Percentiles rank a stretch among this genome's conserved stretches.
phyloP scores from a whole-genome alignment of 2,113 vertebrate species.

The Orcinus orca region DNA sequence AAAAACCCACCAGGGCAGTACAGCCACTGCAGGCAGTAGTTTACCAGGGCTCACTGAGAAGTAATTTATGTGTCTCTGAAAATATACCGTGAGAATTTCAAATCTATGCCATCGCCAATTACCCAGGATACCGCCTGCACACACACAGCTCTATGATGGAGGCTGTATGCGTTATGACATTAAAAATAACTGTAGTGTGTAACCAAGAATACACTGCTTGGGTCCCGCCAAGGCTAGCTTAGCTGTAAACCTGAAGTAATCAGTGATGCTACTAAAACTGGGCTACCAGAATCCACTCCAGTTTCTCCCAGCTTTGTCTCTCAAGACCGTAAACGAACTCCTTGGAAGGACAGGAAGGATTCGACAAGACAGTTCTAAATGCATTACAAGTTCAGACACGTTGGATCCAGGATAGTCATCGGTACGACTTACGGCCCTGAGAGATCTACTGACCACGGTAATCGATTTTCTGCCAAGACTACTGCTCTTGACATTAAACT shows the following conservation, averaged over 20 bases:
- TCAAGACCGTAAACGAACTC: background rate
- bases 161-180: fast-evolving
- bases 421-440: constrained; percentile 41
- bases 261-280: background rate
- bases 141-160: background rate
- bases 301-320: background rate
- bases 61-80: background rate
- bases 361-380: background rate
- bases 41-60: background rate
- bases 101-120: fast-evolving
- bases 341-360: background rate
- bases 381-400: background rate
- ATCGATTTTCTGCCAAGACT: constrained; percentile 75
- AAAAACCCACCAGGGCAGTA: background rate
- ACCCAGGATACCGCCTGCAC: background rate
- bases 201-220: background rate
- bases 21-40: fast-evolving
- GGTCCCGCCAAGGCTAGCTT: background rate
- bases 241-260: background rate
- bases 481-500: constrained; percentile 71
- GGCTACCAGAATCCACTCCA: background rate
- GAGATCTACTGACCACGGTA: constrained; percentile 57
- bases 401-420: background rate
- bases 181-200: background rate
- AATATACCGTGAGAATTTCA: background rate